phyloP scores from a whole-genome alignment of 2,113 vertebrate species.

The Theristicus caerulescens region DNA sequence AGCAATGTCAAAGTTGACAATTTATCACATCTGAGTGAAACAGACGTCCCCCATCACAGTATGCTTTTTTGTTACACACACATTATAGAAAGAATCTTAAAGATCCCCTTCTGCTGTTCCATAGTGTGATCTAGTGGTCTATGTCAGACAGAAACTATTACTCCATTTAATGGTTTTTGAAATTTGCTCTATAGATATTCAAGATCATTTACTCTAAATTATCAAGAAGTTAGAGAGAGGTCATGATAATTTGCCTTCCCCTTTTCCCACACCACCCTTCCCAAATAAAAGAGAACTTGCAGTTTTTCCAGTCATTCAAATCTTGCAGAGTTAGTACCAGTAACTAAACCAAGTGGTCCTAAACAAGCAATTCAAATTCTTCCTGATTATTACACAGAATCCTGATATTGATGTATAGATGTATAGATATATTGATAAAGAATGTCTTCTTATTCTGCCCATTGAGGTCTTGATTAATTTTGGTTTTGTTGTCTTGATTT shows the following conservation, averaged over 20 bases:
- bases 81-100: neutral
- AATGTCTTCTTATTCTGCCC: neutral
- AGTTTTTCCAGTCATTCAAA: neutral
- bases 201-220: neutral
- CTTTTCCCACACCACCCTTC: neutral
- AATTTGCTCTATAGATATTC: neutral
- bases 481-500: neutral
- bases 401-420: neutral
- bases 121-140: neutral
- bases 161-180: neutral
- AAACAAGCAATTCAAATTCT: neutral
- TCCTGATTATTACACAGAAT: neutral
- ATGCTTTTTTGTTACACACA: neutral
- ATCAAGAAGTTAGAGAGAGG: neutral
- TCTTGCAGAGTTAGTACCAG: neutral
- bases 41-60: accelerated
- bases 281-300: neutral
- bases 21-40: neutral
- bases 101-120: neutral
- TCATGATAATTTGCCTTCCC: neutral
- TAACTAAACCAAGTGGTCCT: neutral
- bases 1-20: neutral
- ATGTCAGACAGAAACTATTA: neutral
- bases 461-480: neutral
- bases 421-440: neutral